A percentile compares a stretch with the other conserved stretches of the same genome.
phyloP scores from a whole-genome alignment of 1,140 invertebrate species.

The Amyelois transitella region DNA sequence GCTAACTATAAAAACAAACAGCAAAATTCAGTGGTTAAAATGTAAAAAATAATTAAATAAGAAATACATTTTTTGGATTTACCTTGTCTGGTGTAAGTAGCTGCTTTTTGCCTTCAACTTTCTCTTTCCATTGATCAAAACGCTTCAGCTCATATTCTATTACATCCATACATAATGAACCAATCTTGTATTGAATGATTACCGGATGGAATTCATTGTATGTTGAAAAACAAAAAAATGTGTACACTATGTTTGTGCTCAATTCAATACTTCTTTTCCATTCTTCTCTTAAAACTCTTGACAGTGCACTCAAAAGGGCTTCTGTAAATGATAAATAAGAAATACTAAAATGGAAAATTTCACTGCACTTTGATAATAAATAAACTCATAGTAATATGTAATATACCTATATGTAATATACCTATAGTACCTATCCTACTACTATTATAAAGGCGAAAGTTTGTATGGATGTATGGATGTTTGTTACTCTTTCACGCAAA shows the following conservation, averaged over 20 bases:
- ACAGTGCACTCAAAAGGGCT: constrained; percentile 95
- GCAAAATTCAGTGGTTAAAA: background rate
- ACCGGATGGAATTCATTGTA: constrained; percentile 96
- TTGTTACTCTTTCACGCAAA: too few species aligned
- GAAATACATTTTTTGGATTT: constrained; percentile 6
- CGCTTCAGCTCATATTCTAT: constrained; percentile 95
- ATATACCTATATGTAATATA: too few species aligned
- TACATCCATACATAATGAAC: constrained; percentile 96
- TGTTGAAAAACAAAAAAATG: constrained; percentile 98
- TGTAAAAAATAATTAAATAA: background rate
- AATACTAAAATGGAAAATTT: background rate
- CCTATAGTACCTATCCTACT: too few species aligned
- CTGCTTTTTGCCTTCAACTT: constrained; percentile 82
- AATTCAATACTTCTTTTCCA: constrained; percentile 97
- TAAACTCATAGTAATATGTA: background rate
- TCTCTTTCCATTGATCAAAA: constrained; percentile 94
- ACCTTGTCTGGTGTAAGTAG: constrained; percentile 63
- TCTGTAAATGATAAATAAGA: constrained; percentile 78
- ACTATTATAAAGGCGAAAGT: too few species aligned
- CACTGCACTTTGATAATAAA: background rate
- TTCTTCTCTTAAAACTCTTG: constrained; percentile 96
- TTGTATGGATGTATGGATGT: too few species aligned
- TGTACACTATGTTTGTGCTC: constrained; percentile 96
- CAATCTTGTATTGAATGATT: constrained; percentile 85
- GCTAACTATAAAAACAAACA: background rate